Percentiles rank a stretch among this genome's conserved stretches.
Evolutionary conservation across 2,888 invertebrate species (phyloP).

Genomic region (Corythucha ciliata): DNA sequence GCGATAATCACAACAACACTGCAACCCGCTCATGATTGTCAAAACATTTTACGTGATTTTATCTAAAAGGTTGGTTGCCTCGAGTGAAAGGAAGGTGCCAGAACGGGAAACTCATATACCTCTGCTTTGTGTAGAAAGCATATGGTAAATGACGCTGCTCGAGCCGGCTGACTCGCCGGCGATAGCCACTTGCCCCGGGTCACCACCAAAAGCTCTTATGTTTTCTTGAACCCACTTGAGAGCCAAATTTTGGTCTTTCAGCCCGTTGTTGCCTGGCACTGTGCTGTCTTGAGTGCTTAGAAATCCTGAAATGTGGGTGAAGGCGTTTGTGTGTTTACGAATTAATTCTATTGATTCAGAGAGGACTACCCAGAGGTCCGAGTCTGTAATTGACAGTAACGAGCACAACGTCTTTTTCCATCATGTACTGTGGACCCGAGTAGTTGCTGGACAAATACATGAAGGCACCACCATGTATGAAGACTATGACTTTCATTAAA

Average conservation of each 20-base stretch:
- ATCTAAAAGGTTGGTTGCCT: no score
- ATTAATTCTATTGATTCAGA: no score
- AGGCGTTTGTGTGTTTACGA: neutral
- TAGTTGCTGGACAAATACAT: slow-evolving; percentile 31
- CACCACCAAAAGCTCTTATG: slow-evolving; percentile 40
- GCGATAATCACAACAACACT: no score
- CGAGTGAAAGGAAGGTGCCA: no score
- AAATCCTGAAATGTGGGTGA: slow-evolving; percentile 48
- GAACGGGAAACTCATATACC: no score
- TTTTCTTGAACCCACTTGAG: slow-evolving; percentile 56
- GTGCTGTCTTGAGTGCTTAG: slow-evolving; percentile 59
- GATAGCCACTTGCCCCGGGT: slow-evolving; percentile 57
- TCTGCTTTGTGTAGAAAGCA: slow-evolving; percentile 46
- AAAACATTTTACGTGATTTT: no score
- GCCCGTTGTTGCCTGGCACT: slow-evolving; percentile 59
- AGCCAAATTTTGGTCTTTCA: slow-evolving; percentile 62
- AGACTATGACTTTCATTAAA: slow-evolving; percentile 39
- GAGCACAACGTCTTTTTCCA: slow-evolving; percentile 36
- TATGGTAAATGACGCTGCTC: slow-evolving; percentile 57
- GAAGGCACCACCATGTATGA: slow-evolving; percentile 37
- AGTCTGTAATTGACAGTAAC: slow-evolving; percentile 38
- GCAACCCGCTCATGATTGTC: no score
- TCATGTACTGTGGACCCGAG: slow-evolving; percentile 34
- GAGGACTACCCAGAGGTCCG: slow-evolving; percentile 37
- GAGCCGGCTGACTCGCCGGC: slow-evolving; percentile 46